Percentiles rank a stretch among this genome's conserved stretches.
Evolutionary conservation across 2,113 vertebrate species (phyloP).

Genomic region (Campylomormyrus numenius): DNA sequence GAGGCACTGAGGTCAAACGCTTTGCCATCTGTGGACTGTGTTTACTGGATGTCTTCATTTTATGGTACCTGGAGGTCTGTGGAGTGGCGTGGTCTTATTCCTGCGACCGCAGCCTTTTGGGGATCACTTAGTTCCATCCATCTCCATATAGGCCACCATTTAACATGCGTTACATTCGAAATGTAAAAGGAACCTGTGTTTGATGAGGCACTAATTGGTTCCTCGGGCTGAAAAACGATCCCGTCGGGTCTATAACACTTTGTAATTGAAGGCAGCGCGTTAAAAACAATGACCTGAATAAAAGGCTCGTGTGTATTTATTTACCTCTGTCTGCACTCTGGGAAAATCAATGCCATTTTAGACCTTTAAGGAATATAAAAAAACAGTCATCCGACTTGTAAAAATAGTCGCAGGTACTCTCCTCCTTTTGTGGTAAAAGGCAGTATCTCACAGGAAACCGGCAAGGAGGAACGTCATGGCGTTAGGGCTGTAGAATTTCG

Average conservation of each 20-base stretch:
- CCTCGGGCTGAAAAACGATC: not conserved
- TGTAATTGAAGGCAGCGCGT: not conserved
- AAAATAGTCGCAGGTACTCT: not conserved
- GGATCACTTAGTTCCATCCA: not conserved
- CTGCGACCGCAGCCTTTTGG: not conserved
- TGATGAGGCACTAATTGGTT: conserved; percentile 2
- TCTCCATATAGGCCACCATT: not conserved
- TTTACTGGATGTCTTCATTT: not conserved
- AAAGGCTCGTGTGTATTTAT: not conserved
- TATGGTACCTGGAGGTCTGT: not conserved
- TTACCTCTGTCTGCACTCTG: not conserved
- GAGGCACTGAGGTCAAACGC: not conserved
- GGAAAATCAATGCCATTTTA: conserved; percentile 3
- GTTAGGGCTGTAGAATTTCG: not conserved
- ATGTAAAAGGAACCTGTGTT: not conserved
- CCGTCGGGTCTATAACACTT: not conserved
- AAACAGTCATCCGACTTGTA: not conserved
- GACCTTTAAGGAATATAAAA: not conserved
- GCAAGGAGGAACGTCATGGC: not conserved
- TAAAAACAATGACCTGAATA: conserved; percentile 1
- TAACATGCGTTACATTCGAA: not conserved
- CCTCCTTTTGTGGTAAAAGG: not conserved
- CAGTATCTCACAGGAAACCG: not conserved
- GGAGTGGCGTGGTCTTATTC: not conserved
- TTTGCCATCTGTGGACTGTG: not conserved